Evolutionary conservation across 2,797 vertebrate genomes (phyloP).

Genomic region (Geotrypetes seraphini): DNA sequence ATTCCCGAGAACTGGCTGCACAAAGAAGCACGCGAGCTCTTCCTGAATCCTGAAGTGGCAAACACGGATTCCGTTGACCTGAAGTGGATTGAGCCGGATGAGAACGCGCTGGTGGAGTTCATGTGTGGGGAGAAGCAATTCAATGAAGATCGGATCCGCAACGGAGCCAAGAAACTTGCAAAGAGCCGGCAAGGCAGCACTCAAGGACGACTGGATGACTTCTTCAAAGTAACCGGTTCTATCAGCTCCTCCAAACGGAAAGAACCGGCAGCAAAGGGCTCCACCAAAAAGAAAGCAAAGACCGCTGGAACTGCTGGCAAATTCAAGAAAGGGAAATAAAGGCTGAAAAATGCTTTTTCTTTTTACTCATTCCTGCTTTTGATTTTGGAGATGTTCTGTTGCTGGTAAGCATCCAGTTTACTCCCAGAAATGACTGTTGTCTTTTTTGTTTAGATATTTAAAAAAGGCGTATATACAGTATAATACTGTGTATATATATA

Average conservation of each 20-base stretch:
- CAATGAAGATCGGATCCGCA: slow-evolving; percentile 85
- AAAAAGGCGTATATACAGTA: too few species aligned
- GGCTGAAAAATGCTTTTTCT: rapidly evolving
- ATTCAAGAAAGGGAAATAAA: slow-evolving; percentile 68
- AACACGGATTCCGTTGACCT: slow-evolving; percentile 67
- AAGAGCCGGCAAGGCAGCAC: slow-evolving; percentile 92
- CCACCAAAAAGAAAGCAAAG: slow-evolving; percentile 83
- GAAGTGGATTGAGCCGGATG: slow-evolving; percentile 81
- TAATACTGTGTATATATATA: too few species aligned
- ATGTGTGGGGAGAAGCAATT: slow-evolving; percentile 92
- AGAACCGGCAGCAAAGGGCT: slow-evolving; percentile 71
- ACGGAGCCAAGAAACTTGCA: slow-evolving; percentile 73
- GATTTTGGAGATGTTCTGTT: neutral
- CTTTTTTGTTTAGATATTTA: too few species aligned
- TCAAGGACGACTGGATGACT: slow-evolving; percentile 86
- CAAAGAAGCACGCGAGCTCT: slow-evolving; percentile 79
- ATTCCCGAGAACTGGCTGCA: slow-evolving; percentile 86
- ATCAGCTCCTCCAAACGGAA: slow-evolving; percentile 89
- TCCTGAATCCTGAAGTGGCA: slow-evolving; percentile 80
- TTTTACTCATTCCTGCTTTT: neutral
- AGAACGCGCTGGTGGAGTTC: slow-evolving; percentile 73
- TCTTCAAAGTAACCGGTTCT: slow-evolving; percentile 87
- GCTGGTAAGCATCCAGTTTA: too few species aligned
- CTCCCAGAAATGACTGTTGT: neutral
- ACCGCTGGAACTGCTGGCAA: slow-evolving; percentile 48